These are phyloP conservation scores for Perognathus longimembris DNA, from an alignment of 2,113 vertebrate genomes.

Conservation along the genomic window DNA sequence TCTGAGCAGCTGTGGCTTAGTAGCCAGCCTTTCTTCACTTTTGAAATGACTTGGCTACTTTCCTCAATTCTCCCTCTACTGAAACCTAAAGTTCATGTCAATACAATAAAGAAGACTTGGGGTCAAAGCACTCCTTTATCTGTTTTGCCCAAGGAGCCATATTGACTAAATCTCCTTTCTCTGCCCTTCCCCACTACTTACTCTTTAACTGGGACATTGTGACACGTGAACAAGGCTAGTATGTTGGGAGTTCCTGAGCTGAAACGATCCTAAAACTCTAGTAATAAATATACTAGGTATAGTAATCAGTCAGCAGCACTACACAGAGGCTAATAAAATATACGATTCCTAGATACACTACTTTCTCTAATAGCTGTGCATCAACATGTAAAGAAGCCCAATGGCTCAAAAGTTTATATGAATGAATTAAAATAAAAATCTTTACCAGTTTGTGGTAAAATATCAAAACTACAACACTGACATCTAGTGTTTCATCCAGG, in stretches of 20 bases:
- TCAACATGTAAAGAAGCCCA: not conserved
- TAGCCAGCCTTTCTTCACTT: constrained; percentile 90
- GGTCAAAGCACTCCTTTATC: no score
- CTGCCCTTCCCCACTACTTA: no score
- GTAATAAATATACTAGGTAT: not conserved
- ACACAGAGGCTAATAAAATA: not conserved
- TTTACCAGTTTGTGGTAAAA: not conserved
- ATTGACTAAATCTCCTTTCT: no score
- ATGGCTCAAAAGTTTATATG: not conserved
- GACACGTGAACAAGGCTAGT: no score
- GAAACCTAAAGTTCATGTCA: no score
- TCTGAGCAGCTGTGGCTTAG: constrained; percentile 89
- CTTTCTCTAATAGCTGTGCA: not conserved
- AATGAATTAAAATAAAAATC: constrained; percentile 24
- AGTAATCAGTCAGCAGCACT: not conserved
- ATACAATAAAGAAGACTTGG: no score
- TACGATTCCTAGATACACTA: not conserved
- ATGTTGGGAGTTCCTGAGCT: no score
- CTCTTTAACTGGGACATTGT: no score
- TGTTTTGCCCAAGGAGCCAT: no score
- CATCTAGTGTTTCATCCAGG: constrained; percentile 79
- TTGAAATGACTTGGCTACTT: constrained; percentile 83
- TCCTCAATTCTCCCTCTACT: no score
- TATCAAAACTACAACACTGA: constrained; percentile 81
- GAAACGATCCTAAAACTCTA: not conserved